Base-by-base conservation (phyloP, 2,113 vertebrate genomes). In the Nerophis ophidion region DNA sequence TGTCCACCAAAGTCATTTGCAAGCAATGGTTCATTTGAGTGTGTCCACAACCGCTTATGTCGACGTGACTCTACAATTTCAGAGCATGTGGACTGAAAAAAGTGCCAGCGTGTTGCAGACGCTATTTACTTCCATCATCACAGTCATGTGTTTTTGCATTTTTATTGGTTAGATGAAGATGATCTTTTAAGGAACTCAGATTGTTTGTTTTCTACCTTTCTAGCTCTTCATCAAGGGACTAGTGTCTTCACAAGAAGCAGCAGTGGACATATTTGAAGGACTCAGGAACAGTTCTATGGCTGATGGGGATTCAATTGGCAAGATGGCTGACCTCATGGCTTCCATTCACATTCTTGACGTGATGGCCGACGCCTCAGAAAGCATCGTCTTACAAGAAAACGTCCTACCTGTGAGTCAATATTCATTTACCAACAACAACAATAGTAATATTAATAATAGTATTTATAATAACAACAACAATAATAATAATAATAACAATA, bases 181-280 rank as follows among this genome's bases (percentile, higher is more conserved):
- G 42, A 63, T 52, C 16, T 15, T 15, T 13, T 40, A 40, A 40
- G 9, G 8, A 40, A 38, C 36, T 38, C 8, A 1, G 9, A 40
- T 57, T 86, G 11, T 48, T 34, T 11, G 11, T 10, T 70, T 56
- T 46, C 8, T 5, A 53, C 8, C 1, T 65, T 57, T 58, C 11
- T 60, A 91, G 90, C 48, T 8, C 13, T 85, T 89, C 52, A 1
- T 19, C 7, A 63, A 65, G 57, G 90, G 90, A 60, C 67, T 81
- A 13, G 88, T 86, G 3, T 75, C 87, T 6, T 80, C 81, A 2
- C 7, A 55, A 4, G 13, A 71, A 0, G 47, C 35, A 1, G 87
- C 87, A 11, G 0, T 11, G 3, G 0, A 1, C 0, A 84, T 91
- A 57, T 91, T 91, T 73, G 4, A 42, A 26, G 47, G 45, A 10